Base-by-base conservation (phyloP, 2,113 vertebrate genomes). In the Hypocryptadius cinnamomeus region DNA sequence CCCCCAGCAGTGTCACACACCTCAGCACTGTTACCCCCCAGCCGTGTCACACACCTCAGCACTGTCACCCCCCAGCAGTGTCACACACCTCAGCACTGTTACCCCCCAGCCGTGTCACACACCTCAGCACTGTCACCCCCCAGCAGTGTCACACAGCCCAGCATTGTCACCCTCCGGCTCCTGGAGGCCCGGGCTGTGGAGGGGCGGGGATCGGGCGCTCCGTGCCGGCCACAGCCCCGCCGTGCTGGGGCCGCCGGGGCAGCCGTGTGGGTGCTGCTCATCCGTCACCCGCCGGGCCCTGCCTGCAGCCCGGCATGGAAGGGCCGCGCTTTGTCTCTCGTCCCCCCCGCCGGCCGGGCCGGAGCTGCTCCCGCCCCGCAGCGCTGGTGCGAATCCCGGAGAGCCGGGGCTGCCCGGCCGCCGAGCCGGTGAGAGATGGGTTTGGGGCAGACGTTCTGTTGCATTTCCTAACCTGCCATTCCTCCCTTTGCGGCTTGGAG, bases 271-370 rank as follows among this genome's bases (percentile, higher is more conserved):
- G 27, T 48, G 69, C 94, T 95, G 95, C 97, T 96, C 97, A 97
- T 96, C 97, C 97, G 95, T 97, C 97, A 97, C 97, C 97, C 97
- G 97, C 97, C 87, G 94, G 94, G 40, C 96, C 87, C 90, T 80
- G 95, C 90, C 88, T 37, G 71, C 86, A 72, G 69, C 87, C 65
- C 65, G 8, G 24, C 40, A 74, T 76, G 91, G 53, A 73, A 84
- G 86, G 61, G 68, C 63, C 39, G 56, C 9, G 64, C 81, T 92
- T 69, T 95, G 94, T 91, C 80, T 11, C n/a, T 88, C 89, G 89
- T 95, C 71, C 60, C 77, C 92, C 77, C 85, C 19, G 30, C 18
- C 13, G n/a, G n/a, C n/a, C n/a, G n/a, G n/a, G n/a, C n/a, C n/a
- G n/a, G n/a, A n/a, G n/a, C n/a, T n/a, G n/a, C n/a, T 93, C 77